phyloP scores from a whole-genome alignment of 2,797 vertebrate genomes.

The Eutrigla gurnardus region DNA sequence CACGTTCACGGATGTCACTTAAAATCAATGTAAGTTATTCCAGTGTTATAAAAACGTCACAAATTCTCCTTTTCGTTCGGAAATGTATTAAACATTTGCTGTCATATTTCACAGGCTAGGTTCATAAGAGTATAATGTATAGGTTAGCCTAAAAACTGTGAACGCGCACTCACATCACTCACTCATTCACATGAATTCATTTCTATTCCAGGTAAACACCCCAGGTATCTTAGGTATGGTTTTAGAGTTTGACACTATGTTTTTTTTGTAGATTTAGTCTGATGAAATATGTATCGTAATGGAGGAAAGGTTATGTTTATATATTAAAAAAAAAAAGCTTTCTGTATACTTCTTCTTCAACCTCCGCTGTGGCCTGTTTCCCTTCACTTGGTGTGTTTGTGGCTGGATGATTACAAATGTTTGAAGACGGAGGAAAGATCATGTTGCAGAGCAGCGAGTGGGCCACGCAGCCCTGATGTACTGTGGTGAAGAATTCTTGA shows the following conservation, averaged over 20 bases:
- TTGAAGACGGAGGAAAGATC: conserved; percentile 46
- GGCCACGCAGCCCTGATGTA: conserved; percentile 68
- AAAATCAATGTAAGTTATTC: conserved; percentile 45
- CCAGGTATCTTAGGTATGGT: conserved; percentile 68
- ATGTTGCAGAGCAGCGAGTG: conserved; percentile 63
- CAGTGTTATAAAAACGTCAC: conserved; percentile 36
- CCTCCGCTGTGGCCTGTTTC: conserved; percentile 63
- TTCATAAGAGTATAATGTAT: conserved; percentile 42
- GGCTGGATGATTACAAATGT: conserved; percentile 50
- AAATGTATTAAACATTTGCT: conserved; percentile 28
- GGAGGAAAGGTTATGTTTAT: conserved; percentile 61
- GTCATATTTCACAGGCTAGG: conserved; percentile 39
- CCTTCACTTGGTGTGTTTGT: conserved; percentile 59
- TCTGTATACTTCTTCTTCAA: conserved; percentile 67
- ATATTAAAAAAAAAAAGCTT: conserved; percentile 50
- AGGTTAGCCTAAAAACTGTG: conserved; percentile 62
- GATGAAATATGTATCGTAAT: conserved; percentile 75
- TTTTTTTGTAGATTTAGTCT: conserved; percentile 80
- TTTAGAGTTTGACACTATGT: conserved; percentile 70
- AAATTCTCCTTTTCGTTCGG: conserved; percentile 28
- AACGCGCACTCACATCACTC: conserved; percentile 62
- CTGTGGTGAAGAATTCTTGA: conserved; percentile 70
- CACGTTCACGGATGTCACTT: conserved; percentile 51
- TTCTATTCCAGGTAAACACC: conserved; percentile 70
- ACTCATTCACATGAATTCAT: conserved; percentile 58